Evolutionary conservation across 1,140 invertebrate species (phyloP).

Genomic region (Proctacanthus coquilletti): DNA sequence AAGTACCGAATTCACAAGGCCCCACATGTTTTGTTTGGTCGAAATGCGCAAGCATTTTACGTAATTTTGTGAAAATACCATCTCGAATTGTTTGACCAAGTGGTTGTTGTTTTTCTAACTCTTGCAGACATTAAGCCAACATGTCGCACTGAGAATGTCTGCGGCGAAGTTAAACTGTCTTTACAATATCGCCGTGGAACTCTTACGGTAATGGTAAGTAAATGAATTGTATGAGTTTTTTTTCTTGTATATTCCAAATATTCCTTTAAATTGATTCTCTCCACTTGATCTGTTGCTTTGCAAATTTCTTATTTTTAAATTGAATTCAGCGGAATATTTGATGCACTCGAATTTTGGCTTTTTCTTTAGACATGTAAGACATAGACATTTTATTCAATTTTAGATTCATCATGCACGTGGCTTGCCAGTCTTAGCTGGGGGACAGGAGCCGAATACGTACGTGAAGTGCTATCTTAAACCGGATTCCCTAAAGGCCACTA

Average conservation of each 20-base stretch:
- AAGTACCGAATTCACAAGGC: conserved; percentile 1
- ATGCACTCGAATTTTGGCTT: background rate
- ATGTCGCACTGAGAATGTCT: conserved; percentile 20
- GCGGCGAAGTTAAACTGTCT: conserved; percentile 63
- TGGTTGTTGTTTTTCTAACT: too few species aligned
- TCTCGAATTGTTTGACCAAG: too few species aligned
- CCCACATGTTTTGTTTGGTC: background rate
- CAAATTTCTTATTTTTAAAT: background rate
- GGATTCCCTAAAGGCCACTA: conserved; percentile 77
- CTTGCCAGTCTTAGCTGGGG: conserved; percentile 51
- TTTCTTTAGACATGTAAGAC: background rate
- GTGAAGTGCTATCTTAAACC: conserved; percentile 85
- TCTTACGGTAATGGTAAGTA: conserved; percentile 63
- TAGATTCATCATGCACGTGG: conserved; percentile 61
- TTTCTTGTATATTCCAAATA: too few species aligned
- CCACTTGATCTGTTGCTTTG: too few species aligned
- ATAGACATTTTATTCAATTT: background rate
- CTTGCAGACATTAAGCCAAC: conserved; percentile 19
- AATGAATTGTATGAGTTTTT: too few species aligned
- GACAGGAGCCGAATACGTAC: conserved; percentile 72
- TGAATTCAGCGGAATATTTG: too few species aligned
- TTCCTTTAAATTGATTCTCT: too few species aligned
- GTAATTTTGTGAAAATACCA: too few species aligned
- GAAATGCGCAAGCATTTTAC: too few species aligned
- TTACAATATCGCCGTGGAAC: conserved; percentile 62